Percentiles rank a stretch among this genome's conserved stretches.
Conservation (phyloP, 2,888 invertebrate genomes). For the Phortica okadai region DNA sequence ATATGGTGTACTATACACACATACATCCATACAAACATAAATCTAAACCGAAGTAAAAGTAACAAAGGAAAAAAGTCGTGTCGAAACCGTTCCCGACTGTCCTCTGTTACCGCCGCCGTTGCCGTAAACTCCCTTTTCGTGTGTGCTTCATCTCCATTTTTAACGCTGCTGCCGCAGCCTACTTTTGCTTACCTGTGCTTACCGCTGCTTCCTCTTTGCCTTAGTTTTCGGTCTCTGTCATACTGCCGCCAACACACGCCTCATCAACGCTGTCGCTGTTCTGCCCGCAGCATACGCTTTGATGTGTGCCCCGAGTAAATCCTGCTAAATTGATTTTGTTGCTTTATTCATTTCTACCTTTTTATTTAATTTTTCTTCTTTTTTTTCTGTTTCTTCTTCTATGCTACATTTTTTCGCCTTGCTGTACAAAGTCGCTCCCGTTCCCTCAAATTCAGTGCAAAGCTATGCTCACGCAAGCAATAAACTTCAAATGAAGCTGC, state of each 20-base stretch:
- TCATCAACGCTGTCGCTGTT: slow-evolving; percentile 5
- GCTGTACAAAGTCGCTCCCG: too few relatives aligned
- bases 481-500: slow-evolving; percentile 69
- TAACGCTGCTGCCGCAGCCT: too few relatives aligned
- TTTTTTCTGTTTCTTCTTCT: neutral
- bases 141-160: too few relatives aligned
- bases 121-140: too few relatives aligned
- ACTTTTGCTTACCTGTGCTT: too few relatives aligned
- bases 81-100: neutral
- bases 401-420: slow-evolving; percentile 37
- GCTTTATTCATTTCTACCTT: slow-evolving; percentile 46
- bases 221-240: neutral
- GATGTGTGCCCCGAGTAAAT: slow-evolving; percentile 66
- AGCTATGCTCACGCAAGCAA: slow-evolving; percentile 47
- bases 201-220: too few relatives aligned
- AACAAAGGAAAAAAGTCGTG: slow-evolving; percentile 10
- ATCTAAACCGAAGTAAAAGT: slow-evolving; percentile 24
- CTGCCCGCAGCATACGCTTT: slow-evolving; percentile 61
- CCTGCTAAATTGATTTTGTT: slow-evolving; percentile 70
- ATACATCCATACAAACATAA: slow-evolving; percentile 9
- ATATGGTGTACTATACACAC: neutral
- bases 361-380: slow-evolving; percentile 34
- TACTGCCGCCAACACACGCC: neutral
- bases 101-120: neutral
- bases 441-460: slow-evolving; percentile 6